Percentiles rank a stretch among this genome's conserved stretches.
Evolutionary conservation across 2,113 vertebrate genomes (phyloP).

Genomic region (Syngnathoides biaculeatus): DNA sequence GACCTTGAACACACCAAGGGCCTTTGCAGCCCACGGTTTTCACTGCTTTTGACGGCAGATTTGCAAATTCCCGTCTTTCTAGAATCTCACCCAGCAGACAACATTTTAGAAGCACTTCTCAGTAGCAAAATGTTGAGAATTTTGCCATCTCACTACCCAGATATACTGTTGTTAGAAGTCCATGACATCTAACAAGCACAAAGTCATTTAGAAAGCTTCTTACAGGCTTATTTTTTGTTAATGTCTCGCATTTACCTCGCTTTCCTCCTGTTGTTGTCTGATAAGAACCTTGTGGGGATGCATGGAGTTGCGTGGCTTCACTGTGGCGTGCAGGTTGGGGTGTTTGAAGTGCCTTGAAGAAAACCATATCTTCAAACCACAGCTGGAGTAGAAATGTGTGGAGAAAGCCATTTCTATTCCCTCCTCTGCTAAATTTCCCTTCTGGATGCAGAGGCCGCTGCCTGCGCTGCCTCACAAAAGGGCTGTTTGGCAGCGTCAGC

Average conservation of each 20-base stretch:
- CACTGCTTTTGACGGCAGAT: constrained; percentile 8
- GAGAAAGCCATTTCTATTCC: constrained; percentile 29
- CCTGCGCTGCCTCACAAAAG: constrained; percentile 44
- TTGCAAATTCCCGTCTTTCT: not conserved
- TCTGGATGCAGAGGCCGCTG: constrained; percentile 40
- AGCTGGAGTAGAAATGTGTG: constrained; percentile 45
- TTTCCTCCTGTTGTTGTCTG: constrained; percentile 61
- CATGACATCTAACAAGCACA: constrained; percentile 27
- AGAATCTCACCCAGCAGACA: not conserved
- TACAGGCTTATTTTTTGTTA: constrained; percentile 47
- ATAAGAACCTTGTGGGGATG: constrained; percentile 56
- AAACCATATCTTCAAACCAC: constrained; percentile 55
- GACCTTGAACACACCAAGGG: constrained; percentile 52
- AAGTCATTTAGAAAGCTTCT: constrained; percentile 29
- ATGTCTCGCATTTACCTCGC: constrained; percentile 39
- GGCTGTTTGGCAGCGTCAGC: constrained; percentile 45
- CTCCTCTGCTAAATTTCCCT: constrained; percentile 24
- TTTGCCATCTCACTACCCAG: not conserved
- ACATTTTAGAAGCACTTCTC: constrained; percentile 2
- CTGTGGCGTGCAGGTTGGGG: constrained; percentile 26
- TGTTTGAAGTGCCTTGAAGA: constrained; percentile 55
- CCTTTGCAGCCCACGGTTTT: constrained; percentile 50
- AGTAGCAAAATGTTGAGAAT: not conserved
- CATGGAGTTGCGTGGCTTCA: constrained; percentile 13
- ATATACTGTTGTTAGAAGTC: not conserved